These are phyloP conservation scores for Alsophila aescularia DNA, from an alignment of 2,888 invertebrate species.

Conservation along the genomic window DNA sequence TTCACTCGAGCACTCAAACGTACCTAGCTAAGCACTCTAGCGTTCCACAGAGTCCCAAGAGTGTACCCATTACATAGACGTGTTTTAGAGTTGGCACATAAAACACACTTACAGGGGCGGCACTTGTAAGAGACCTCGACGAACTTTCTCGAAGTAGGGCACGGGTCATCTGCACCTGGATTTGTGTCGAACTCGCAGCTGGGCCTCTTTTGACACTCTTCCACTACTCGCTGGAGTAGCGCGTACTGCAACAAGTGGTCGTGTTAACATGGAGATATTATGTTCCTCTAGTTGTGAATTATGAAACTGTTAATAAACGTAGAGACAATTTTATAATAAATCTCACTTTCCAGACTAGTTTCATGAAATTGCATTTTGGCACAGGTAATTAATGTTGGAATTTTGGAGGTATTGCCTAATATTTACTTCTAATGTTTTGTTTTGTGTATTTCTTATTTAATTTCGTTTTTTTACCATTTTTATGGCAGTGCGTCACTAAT, in stretches of 20 bases:
- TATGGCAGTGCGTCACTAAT: too few species aligned
- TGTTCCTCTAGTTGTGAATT: background rate
- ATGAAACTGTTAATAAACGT: background rate
- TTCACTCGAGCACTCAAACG: slow-evolving; percentile 30
- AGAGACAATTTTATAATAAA: too few species aligned
- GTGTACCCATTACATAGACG: slow-evolving; percentile 35
- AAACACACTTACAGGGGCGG: slow-evolving; percentile 93
- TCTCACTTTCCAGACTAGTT: too few species aligned
- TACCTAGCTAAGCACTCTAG: slow-evolving; percentile 29
- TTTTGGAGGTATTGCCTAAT: too few species aligned
- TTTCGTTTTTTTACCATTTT: too few species aligned
- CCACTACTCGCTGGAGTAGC: slow-evolving; percentile 95
- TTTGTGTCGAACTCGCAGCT: slow-evolving; percentile 95
- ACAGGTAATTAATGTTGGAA: too few species aligned
- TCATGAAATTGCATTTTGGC: too few species aligned
- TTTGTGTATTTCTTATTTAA: too few species aligned
- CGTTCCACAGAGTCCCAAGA: slow-evolving; percentile 19
- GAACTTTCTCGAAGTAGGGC: slow-evolving; percentile 94
- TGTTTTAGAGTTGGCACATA: slow-evolving; percentile 33
- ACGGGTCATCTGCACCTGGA: slow-evolving; percentile 94
- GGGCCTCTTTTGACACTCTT: slow-evolving; percentile 96
- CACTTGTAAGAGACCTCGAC: slow-evolving; percentile 98
- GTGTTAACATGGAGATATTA: background rate
- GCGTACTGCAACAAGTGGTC: slow-evolving; percentile 86
- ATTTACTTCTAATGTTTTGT: too few species aligned